These are phyloP conservation scores for Steinernema hermaphroditum DNA, from an alignment of 2,888 invertebrate genomes.

Conservation along the genomic window DNA sequence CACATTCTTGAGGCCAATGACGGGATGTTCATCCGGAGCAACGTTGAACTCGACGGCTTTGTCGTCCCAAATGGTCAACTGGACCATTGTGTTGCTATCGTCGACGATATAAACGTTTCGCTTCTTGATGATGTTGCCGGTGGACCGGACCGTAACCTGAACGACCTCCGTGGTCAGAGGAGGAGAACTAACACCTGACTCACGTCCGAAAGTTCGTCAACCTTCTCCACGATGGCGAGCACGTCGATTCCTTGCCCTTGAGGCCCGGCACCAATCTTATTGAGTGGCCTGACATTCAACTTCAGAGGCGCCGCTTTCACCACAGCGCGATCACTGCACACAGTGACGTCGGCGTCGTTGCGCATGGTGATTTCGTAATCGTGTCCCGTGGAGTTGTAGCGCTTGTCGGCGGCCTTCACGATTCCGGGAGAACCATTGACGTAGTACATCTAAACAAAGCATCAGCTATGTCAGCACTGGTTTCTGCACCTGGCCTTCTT, in stretches of 20 bases:
- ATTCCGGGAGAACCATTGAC: constrained; percentile 74
- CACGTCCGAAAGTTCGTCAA: constrained; percentile 44
- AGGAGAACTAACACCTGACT: no score
- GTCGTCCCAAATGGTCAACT: constrained; percentile 86
- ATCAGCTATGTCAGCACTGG: no score
- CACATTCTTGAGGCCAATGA: constrained; percentile 83
- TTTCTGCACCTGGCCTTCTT: constrained; percentile 51
- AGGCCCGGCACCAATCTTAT: neutral
- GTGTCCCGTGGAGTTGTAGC: constrained; percentile 80
- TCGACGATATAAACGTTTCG: constrained; percentile 86
- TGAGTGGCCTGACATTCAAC: constrained; percentile 40
- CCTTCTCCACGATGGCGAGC: constrained; percentile 54
- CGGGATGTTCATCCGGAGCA: constrained; percentile 72
- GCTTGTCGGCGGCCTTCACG: constrained; percentile 91
- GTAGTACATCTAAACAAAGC: constrained; percentile 76
- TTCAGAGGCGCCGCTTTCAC: constrained; percentile 38
- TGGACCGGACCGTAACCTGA: neutral
- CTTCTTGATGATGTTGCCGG: constrained; percentile 74
- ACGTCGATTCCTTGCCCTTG: constrained; percentile 48
- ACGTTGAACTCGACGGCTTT: constrained; percentile 81
- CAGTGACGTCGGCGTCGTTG: constrained; percentile 73
- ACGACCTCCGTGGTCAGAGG: neutral
- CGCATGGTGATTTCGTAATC: constrained; percentile 93
- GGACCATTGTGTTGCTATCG: constrained; percentile 77
- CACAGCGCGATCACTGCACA: constrained; percentile 75